These are phyloP conservation scores for Epinephelus coioides DNA, from an alignment of 2,797 vertebrate species.

Conservation along the genomic window DNA sequence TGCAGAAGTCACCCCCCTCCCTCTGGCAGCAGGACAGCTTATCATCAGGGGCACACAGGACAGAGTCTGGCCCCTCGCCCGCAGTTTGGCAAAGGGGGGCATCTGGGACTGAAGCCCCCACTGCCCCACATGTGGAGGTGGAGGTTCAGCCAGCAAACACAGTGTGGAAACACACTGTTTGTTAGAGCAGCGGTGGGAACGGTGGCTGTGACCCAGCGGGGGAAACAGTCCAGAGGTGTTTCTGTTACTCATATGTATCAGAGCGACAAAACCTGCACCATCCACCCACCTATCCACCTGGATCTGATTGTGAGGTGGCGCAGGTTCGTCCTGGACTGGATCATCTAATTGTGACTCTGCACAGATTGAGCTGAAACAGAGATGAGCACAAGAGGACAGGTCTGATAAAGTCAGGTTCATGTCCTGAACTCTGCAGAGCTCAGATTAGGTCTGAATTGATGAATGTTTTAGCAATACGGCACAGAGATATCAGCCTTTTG, in stretches of 20 bases:
- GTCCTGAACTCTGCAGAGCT: constrained; percentile 1
- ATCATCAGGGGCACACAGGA: constrained; percentile 69
- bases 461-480: background rate
- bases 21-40: constrained; percentile 65
- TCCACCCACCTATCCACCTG: background rate
- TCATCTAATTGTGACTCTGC: background rate
- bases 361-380: background rate
- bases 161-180: constrained; percentile 10
- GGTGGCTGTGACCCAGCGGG: constrained; percentile 14
- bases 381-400: background rate
- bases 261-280: background rate
- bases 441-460: background rate
- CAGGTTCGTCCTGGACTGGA: background rate
- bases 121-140: constrained; percentile 41
- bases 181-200: background rate
- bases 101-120: constrained; percentile 18
- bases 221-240: constrained; percentile 8
- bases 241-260: background rate
- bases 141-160: constrained; percentile 53
- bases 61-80: constrained; percentile 67
- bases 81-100: constrained; percentile 57
- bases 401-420: background rate
- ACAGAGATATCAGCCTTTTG: background rate
- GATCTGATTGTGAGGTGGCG: background rate
- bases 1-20: constrained; percentile 14